These are phyloP conservation scores for Dicranocentrus wangi DNA, from an alignment of 2,888 invertebrate species.

Conservation along the genomic window DNA sequence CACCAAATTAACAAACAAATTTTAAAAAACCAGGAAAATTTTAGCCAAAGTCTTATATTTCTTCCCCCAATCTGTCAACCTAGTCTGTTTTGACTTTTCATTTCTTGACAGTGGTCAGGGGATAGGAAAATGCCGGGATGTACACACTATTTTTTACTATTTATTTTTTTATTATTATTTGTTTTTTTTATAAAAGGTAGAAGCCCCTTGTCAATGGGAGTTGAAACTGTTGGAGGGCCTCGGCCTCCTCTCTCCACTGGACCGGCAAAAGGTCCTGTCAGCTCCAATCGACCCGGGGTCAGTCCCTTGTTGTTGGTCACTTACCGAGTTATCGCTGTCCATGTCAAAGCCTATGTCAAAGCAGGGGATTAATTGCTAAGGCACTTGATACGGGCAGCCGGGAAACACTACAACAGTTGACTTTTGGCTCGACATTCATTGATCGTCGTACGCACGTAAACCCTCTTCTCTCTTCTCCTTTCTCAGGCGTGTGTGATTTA, in stretches of 20 bases:
- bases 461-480: too few relatives aligned
- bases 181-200: too few relatives aligned
- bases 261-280: not conserved
- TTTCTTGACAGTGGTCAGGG: not conserved
- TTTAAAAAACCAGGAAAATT: not conserved
- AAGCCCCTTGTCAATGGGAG: too few relatives aligned
- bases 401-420: constrained; percentile 62
- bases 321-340: constrained; percentile 66
- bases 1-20: not conserved
- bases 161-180: not conserved
- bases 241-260: not conserved
- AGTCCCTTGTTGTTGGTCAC: too few relatives aligned
- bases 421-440: constrained; percentile 52
- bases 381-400: constrained; percentile 66
- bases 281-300: constrained; percentile 19
- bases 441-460: too few relatives aligned
- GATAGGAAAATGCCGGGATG: constrained; percentile 18
- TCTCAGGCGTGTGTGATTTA: constrained; percentile 47
- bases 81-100: not conserved
- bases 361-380: constrained; percentile 54
- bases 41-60: too few relatives aligned
- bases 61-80: constrained; percentile 9
- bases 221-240: too few relatives aligned
- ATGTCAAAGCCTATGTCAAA: constrained; percentile 61
- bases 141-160: not conserved